Evolutionary conservation across 2,888 invertebrate genomes (phyloP).

Genomic region (Halictus quadricinctus): DNA sequence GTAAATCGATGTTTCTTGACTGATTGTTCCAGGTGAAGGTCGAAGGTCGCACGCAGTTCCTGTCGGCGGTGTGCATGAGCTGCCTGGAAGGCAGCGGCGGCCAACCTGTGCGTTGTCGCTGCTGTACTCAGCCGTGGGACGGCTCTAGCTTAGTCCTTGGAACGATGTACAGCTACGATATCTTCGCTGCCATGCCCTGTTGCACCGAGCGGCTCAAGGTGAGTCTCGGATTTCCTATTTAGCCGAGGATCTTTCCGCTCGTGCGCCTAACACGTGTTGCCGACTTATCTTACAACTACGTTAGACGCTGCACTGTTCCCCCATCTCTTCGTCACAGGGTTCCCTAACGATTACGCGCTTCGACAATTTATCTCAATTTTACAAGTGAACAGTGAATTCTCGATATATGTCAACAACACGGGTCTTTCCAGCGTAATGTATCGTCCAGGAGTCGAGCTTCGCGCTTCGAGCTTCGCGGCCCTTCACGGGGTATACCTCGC

Average conservation of each 20-base stretch:
- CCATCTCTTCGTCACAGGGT: no score
- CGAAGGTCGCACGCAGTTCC: conserved; percentile 94
- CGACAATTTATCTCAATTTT: no score
- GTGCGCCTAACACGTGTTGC: background rate
- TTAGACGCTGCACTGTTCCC: background rate
- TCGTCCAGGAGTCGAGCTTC: no score
- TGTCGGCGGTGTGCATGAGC: conserved; percentile 97
- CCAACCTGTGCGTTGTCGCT: conserved; percentile 91
- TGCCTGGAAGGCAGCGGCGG: conserved; percentile 93
- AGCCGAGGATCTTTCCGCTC: conserved; percentile 1
- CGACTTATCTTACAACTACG: no score
- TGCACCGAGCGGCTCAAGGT: conserved; percentile 96
- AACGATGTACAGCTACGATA: conserved; percentile 99
- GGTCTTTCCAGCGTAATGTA: no score
- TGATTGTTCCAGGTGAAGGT: conserved; percentile 89
- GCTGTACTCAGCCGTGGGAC: conserved; percentile 94
- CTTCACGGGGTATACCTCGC: no score
- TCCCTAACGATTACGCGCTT: no score
- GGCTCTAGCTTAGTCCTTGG: conserved; percentile 96
- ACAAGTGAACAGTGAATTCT: no score
- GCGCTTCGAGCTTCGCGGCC: no score
- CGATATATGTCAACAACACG: no score
- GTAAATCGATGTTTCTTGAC: conserved; percentile 17
- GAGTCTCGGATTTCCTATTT: conserved; percentile 49
- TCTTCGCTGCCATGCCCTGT: conserved; percentile 98